Percentiles rank a stretch among this genome's conserved stretches.
These are phyloP conservation scores for Carassius carassius DNA, from an alignment of 2,113 vertebrate genomes.

Conservation along the genomic window DNA sequence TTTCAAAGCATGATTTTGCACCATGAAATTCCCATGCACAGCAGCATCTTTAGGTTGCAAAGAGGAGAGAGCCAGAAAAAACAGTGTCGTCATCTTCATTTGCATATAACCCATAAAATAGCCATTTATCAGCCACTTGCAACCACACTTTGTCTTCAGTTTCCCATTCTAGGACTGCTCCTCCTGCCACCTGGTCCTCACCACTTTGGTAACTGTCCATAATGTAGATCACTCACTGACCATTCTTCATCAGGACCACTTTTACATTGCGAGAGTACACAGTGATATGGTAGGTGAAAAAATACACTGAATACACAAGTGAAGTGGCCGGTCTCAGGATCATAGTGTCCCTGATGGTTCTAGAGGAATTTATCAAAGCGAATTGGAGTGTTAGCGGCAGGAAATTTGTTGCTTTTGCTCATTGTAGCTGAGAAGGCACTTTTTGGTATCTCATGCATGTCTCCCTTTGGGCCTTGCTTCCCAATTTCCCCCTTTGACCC, in stretches of 20 bases:
- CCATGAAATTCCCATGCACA: not conserved
- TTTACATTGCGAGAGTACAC: conserved; percentile 88
- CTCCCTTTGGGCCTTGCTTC: conserved; percentile 81
- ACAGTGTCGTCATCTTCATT: conserved; percentile 90
- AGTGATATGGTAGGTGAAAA: conserved; percentile 91
- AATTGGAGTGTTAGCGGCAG: conserved; percentile 77
- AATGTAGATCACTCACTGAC: conserved; percentile 83
- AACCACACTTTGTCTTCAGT: conserved; percentile 89
- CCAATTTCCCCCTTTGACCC: conserved; percentile 85
- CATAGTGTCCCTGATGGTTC: conserved; percentile 84
- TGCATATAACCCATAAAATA: conserved; percentile 87
- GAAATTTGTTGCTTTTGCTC: conserved; percentile 81
- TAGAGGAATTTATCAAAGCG: conserved; percentile 90
- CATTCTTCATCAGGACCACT: conserved; percentile 85
- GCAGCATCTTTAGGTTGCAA: conserved; percentile 57
- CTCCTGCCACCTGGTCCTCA: conserved; percentile 90
- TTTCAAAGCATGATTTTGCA: not conserved
- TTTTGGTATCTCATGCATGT: conserved; percentile 72
- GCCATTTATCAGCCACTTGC: conserved; percentile 82
- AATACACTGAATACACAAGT: conserved; percentile 82
- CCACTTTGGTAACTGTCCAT: conserved; percentile 82
- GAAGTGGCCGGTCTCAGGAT: conserved; percentile 82
- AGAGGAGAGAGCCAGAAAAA: conserved; percentile 91
- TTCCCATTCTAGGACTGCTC: conserved; percentile 80
- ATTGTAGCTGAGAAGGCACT: conserved; percentile 93